phyloP scores from a whole-genome alignment of 2,888 invertebrate genomes.

The Dynastes tityus region DNA sequence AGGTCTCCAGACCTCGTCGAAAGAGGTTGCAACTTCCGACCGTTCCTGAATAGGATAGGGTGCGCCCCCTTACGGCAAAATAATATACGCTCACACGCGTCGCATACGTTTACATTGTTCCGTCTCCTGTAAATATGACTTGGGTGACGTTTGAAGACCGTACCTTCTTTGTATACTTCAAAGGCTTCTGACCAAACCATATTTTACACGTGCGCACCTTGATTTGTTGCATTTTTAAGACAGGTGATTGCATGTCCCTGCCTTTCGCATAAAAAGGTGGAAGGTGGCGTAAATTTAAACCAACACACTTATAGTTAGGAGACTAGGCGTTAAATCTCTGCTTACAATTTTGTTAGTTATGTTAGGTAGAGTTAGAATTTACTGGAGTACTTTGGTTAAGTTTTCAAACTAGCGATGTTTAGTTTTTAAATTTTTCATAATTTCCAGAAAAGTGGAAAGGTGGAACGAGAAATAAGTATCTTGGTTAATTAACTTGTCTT shows the following conservation, averaged over 20 bases:
- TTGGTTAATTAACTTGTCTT: too few species aligned
- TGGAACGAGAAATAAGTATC: too few species aligned
- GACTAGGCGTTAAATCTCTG: background rate
- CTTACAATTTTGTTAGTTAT: background rate
- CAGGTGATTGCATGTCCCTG: background rate
- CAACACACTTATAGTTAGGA: too few species aligned
- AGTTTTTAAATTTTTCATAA: too few species aligned
- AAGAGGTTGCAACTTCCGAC: slow-evolving; percentile 48
- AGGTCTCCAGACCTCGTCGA: slow-evolving; percentile 42
- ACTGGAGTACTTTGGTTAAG: too few species aligned
- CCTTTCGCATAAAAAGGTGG: background rate
- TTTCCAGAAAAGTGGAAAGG: too few species aligned
- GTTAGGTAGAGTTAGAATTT: too few species aligned
- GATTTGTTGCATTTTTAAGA: background rate
- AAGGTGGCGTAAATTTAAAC: background rate
- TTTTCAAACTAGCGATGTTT: too few species aligned
- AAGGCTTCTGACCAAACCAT: background rate
- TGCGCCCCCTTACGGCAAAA: slow-evolving; percentile 45
- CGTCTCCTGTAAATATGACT: slow-evolving; percentile 30
- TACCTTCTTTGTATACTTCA: slow-evolving; percentile 18
- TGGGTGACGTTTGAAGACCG: slow-evolving; percentile 9
- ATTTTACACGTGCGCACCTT: background rate
- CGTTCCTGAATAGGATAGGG: slow-evolving; percentile 36
- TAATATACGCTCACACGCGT: slow-evolving; percentile 38
- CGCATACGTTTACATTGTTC: slow-evolving; percentile 41